Evolutionary conservation across 2,797 vertebrate species (phyloP).

Genomic region (Okamejei kenojei): DNA sequence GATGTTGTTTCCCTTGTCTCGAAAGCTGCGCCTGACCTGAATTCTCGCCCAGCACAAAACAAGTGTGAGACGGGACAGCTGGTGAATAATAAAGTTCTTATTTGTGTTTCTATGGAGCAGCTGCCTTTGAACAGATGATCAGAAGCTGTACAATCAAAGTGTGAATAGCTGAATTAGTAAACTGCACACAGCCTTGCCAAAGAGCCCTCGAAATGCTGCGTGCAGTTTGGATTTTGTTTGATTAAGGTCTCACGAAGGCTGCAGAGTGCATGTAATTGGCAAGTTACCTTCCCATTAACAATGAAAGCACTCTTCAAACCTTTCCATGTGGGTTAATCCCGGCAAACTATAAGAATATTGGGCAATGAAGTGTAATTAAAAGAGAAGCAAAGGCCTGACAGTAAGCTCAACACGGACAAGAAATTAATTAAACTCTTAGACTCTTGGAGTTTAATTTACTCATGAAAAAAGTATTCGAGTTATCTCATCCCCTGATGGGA

Average conservation of each 20-base stretch:
- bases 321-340: conserved; percentile 52
- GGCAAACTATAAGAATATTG: conserved; percentile 5
- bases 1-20: not conserved
- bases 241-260: conserved; percentile 55
- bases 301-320: conserved; percentile 55
- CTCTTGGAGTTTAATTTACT: not conserved
- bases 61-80: conserved; percentile 56
- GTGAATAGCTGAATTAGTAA: conserved; percentile 60
- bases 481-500: not conserved
- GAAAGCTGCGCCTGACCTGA: conserved; percentile 59
- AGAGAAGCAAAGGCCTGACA: not conserved
- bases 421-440: conserved; percentile 30
- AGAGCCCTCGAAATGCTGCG: conserved; percentile 55
- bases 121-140: conserved; percentile 59
- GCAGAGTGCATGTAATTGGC: conserved; percentile 55
- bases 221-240: conserved; percentile 58
- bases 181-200: conserved; percentile 54
- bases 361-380: not conserved
- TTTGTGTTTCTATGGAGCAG: conserved; percentile 51
- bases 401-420: not conserved
- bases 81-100: conserved; percentile 57
- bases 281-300: conserved; percentile 63
- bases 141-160: conserved; percentile 55
- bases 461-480: conserved; percentile 18
- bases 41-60: conserved; percentile 44